phyloP scores from a whole-genome alignment of 92 coral and sea anemone species.

The Scolanthus callimorphus region DNA sequence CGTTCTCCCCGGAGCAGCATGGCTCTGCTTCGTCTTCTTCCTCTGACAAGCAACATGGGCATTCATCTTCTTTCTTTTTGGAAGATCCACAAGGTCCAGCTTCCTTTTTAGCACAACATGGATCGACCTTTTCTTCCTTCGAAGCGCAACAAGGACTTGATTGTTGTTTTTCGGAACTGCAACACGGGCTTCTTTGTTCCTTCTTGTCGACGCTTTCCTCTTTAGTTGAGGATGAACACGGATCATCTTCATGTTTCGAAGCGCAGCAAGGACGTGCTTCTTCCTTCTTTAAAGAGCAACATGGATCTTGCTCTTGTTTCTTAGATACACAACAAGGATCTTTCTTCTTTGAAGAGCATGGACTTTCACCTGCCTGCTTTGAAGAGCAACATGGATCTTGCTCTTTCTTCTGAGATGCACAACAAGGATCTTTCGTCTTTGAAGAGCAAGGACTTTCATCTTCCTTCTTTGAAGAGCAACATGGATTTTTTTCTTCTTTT shows the following conservation, averaged over 20 bases:
- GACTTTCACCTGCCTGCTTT: background rate
- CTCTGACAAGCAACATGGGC: background rate
- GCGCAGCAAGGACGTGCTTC: too few relatives aligned
- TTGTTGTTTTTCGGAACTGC: background rate
- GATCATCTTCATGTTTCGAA: too few relatives aligned
- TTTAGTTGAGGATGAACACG: too few relatives aligned
- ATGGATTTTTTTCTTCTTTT: background rate
- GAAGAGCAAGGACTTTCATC: background rate
- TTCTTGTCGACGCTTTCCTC: background rate
- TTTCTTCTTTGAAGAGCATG: background rate
- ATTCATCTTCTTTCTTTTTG: too few relatives aligned
- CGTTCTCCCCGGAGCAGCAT: background rate
- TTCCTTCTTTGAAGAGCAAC: background rate
- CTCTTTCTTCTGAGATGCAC: background rate
- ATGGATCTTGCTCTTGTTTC: too few relatives aligned
- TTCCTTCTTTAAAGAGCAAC: too few relatives aligned
- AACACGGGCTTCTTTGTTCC: background rate
- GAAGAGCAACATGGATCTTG: too few relatives aligned
- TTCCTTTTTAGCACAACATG: too few relatives aligned
- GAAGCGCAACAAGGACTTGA: background rate
- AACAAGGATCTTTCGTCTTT: background rate
- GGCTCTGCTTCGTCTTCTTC: background rate
- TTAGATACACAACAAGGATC: too few relatives aligned
- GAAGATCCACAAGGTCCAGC: too few relatives aligned
- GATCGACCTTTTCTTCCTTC: too few relatives aligned